Evolutionary conservation across 2,113 vertebrate species (phyloP).

Genomic region (Ascaphus truei): DNA sequence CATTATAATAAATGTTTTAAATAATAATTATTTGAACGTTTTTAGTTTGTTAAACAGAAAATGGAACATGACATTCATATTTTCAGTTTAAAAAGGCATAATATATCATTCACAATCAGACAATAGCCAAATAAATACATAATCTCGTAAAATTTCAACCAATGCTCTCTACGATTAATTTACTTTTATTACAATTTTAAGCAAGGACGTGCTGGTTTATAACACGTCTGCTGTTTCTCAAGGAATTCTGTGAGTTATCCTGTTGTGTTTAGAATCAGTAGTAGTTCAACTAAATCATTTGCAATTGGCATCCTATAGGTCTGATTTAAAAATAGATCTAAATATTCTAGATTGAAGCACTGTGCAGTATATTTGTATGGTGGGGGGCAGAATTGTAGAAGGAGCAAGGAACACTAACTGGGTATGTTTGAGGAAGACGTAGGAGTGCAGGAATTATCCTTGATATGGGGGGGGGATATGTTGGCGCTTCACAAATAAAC

Average conservation of each 20-base stretch:
- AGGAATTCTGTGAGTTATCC: background rate
- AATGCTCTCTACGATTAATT: constrained; percentile 1
- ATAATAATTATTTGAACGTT: too few relatives aligned
- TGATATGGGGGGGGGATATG: too few relatives aligned
- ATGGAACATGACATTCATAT: too few relatives aligned
- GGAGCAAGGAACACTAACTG: background rate
- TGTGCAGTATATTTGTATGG: constrained; percentile 1
- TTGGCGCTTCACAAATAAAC: too few relatives aligned
- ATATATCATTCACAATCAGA: too few relatives aligned
- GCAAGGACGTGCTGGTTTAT: constrained; percentile 13
- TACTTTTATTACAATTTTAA: constrained; percentile 7
- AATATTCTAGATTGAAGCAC: constrained; percentile 1
- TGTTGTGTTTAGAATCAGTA: constrained; percentile 39
- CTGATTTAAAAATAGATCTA: constrained; percentile 23
- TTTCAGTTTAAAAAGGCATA: too few relatives aligned
- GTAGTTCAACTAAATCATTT: constrained; percentile 45
- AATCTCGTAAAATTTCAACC: too few relatives aligned
- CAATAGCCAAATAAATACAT: too few relatives aligned
- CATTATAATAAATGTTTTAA: too few relatives aligned
- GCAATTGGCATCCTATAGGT: constrained; percentile 30
- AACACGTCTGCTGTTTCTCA: background rate
- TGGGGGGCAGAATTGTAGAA: background rate
- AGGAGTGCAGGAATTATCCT: constrained; percentile 9
- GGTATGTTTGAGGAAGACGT: constrained; percentile 9
- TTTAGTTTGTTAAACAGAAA: too few relatives aligned